Base-by-base conservation (phyloP, 2,888 invertebrate genomes). In the Agrotis segetum region DNA sequence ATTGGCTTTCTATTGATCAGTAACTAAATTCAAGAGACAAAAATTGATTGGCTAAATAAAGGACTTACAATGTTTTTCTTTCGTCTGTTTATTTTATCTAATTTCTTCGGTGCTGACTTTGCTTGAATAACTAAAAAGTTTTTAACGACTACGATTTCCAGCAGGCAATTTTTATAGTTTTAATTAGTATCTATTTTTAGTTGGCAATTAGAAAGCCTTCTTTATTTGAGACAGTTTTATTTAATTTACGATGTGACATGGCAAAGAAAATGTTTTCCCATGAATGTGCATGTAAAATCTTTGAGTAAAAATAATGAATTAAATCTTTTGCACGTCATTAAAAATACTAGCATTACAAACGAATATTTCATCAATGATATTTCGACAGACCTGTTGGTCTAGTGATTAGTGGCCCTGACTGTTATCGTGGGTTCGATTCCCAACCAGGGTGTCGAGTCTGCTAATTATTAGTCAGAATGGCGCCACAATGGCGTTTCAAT, bases 301-400 rank as follows among this genome's bases (percentile, higher is more conserved):
- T 60, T 44, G 2, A 3, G 9, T 3, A 14, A 52, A 65, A 64
- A 14, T 58, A 1, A 69, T 19, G 34, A 24, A 6, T 16, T n/a
- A 11, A 34, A 29, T n/a, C 11, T n/a, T 53, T 47, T 14, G 7
- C 47, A 5, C 6, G 21, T 69, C 63, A 47, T 59, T 44, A 44
- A 13, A 0, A 24, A 34, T 11, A 14, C 44, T 46, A 29, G 50
- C 34, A 34, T 34, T 40, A 14, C 40, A 70, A 17, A 16, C 13
- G 50, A 47, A 17, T 47, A 53, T 19, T 60, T 56, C 11, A 67
- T 63, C 14, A 64, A 2, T n/a, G n/a, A n/a, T n/a, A n/a, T n/a
- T n/a, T n/a, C n/a, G n/a, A n/a, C n/a, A n/a, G n/a, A n/a, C n/a
- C n/a, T n/a, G n/a, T n/a, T n/a, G n/a, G n/a, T n/a, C n/a, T n/a